These are phyloP conservation scores for Hemicordylus capensis DNA, from an alignment of 2,113 vertebrate genomes.

Conservation along the genomic window DNA sequence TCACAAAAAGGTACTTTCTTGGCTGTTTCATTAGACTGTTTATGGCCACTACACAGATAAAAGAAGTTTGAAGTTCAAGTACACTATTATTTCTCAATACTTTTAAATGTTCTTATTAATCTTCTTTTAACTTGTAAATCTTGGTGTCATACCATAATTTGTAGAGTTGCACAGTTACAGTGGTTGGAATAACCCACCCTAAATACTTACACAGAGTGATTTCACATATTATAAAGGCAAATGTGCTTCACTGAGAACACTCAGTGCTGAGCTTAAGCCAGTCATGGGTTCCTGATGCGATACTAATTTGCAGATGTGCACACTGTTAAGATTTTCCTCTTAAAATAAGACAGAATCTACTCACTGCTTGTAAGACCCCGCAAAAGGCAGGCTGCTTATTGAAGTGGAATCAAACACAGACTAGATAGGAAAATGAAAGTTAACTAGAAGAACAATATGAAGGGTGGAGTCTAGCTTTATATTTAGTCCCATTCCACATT, in stretches of 20 bases:
- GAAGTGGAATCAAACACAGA: no score
- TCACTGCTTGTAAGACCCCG: no score
- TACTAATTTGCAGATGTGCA: no score
- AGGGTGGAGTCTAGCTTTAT: no score
- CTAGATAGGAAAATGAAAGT: no score
- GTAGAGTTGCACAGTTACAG: background rate
- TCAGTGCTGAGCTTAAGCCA: no score
- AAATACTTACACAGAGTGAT: background rate
- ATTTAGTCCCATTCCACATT: no score
- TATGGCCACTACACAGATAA: slow-evolving; percentile 32
- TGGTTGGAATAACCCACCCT: background rate
- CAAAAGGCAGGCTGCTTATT: no score
- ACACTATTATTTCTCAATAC: slow-evolving; percentile 16
- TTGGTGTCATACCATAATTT: slow-evolving; percentile 19
- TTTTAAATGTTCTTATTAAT: slow-evolving; percentile 10
- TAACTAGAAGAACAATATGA: no score
- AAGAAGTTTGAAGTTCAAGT: slow-evolving; percentile 52
- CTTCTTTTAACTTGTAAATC: slow-evolving; percentile 66
- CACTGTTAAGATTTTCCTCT: no score
- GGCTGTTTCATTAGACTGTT: background rate
- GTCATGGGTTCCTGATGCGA: background rate
- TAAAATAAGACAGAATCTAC: no score
- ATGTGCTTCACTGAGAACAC: no score
- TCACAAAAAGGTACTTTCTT: background rate
- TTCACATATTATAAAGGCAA: background rate